phyloP scores from a whole-genome alignment of 1,140 invertebrate species.

The Cydia pomonella region DNA sequence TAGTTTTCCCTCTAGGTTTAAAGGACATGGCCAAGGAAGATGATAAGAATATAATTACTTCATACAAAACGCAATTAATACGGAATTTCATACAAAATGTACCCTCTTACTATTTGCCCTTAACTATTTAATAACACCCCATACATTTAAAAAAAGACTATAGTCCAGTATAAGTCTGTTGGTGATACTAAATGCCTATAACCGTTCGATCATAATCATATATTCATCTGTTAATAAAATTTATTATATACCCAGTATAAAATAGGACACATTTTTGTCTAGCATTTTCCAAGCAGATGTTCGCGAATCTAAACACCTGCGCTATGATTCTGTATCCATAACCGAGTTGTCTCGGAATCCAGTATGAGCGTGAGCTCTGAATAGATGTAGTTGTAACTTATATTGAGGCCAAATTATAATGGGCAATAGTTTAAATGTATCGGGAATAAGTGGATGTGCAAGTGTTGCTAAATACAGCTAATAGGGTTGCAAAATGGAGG shows the following conservation, averaged over 20 bases:
- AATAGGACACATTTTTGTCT: neutral
- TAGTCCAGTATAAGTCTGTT: neutral
- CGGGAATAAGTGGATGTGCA: neutral
- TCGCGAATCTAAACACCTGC: neutral
- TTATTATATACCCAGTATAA: neutral
- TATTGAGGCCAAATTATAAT: neutral
- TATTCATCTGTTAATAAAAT: neutral
- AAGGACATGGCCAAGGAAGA: too few relatives aligned
- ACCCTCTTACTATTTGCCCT: too few relatives aligned
- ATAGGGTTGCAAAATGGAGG: neutral
- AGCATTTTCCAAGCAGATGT: neutral
- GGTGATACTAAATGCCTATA: neutral
- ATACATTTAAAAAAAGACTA: too few relatives aligned
- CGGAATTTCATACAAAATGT: too few relatives aligned
- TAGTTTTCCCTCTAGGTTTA: too few relatives aligned
- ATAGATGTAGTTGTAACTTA: neutral
- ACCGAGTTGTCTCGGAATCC: neutral
- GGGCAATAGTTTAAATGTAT: neutral
- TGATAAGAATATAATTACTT: too few relatives aligned
- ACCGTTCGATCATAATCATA: neutral
- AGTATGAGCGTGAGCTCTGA: neutral
- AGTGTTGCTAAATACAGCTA: neutral
- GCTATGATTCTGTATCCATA: neutral
- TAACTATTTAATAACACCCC: too few relatives aligned
- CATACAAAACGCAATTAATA: too few relatives aligned